Conservation (phyloP, 2,797 vertebrate genomes). For the Pangasius mekongensis region DNA sequence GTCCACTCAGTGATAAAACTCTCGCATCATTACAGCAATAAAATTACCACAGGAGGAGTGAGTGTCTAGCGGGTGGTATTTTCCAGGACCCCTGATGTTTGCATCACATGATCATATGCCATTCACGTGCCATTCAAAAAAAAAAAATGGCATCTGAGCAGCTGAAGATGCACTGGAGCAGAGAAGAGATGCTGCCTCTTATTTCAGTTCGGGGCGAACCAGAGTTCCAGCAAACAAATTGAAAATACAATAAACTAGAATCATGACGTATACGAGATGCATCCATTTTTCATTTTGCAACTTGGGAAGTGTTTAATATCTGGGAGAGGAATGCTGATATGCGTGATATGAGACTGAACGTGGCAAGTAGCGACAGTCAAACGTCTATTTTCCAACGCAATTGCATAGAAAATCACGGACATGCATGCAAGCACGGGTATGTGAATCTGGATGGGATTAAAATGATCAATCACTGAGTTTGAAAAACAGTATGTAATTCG, state of each 20-base stretch:
- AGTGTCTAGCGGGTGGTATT: neutral
- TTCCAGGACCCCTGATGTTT: neutral
- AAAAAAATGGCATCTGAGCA: neutral
- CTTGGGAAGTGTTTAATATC: neutral
- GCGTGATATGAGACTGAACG: neutral
- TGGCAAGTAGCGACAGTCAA: neutral
- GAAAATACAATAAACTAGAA: neutral
- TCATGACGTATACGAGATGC: rapidly evolving
- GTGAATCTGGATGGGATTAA: neutral
- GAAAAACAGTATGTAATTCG: neutral
- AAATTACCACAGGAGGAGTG: neutral
- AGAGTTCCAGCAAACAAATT: neutral
- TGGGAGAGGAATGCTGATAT: neutral
- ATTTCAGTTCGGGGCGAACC: neutral
- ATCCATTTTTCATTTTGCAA: neutral
- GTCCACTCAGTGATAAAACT: neutral
- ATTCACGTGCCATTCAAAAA: neutral
- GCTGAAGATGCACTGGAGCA: neutral
- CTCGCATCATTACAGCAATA: neutral
- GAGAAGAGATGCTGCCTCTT: neutral
- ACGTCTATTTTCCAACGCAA: neutral
- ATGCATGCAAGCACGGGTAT: too few relatives aligned
- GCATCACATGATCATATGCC: neutral
- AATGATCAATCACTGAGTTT: too few relatives aligned
- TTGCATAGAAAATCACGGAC: too few relatives aligned